Conservation (phyloP, 2,113 vertebrate genomes). For the Chloropsis hardwickii region DNA sequence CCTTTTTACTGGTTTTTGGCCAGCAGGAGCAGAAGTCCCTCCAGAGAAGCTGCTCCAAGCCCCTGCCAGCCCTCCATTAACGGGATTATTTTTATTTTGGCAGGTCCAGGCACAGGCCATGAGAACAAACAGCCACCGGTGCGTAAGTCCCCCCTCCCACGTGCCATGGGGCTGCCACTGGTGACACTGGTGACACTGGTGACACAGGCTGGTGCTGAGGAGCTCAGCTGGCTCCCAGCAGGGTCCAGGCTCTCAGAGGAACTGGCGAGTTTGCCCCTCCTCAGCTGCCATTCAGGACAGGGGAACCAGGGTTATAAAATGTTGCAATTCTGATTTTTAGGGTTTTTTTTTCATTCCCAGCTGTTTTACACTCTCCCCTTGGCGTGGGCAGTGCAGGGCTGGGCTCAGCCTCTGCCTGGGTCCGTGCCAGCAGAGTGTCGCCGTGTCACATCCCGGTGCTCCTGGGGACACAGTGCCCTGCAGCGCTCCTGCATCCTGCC, state of each 20-base stretch:
- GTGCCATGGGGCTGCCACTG: rapidly evolving
- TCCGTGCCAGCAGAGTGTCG: rapidly evolving
- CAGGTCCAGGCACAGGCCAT: neutral
- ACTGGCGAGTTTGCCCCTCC: neutral
- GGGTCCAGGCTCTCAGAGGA: neutral
- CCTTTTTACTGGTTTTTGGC: rapidly evolving
- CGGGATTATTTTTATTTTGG: neutral
- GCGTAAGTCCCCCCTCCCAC: neutral
- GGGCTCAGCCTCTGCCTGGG: neutral
- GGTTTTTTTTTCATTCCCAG: no score
- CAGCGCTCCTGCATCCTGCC: neutral
- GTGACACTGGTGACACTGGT: neutral
- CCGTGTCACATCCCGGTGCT: rapidly evolving
- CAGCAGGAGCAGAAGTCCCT: neutral
- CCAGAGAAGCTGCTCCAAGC: neutral
- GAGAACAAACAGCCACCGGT: neutral
- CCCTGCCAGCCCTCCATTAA: neutral
- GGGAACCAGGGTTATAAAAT: rapidly evolving
- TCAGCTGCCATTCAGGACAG: neutral
- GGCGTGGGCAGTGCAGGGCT: neutral
- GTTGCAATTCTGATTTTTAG: rapidly evolving
- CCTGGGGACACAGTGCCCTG: neutral
- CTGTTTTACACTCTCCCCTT: neutral
- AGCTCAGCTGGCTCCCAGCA: neutral
- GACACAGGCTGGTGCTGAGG: neutral